Evolutionary conservation across 1,140 invertebrate species (phyloP).

Genomic region (Gonatopus flavifemur): DNA sequence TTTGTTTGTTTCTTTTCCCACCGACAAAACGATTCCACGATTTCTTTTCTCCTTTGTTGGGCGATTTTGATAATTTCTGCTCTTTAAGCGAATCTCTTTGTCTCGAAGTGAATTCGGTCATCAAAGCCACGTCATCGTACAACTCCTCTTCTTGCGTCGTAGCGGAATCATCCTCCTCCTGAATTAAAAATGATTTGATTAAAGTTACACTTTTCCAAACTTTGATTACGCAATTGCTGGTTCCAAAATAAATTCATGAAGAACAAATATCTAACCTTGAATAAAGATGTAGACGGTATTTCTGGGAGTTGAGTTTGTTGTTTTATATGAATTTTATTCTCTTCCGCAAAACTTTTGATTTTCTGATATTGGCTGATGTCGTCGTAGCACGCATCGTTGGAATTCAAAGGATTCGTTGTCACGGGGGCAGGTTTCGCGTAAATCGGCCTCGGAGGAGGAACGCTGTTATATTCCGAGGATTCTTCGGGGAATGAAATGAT

Average conservation of each 20-base stretch:
- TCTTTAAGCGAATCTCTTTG: slow-evolving; percentile 20
- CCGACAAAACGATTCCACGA: slow-evolving; percentile 41
- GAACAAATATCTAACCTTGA: background rate
- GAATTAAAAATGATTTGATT: too few relatives aligned
- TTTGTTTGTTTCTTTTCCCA: slow-evolving; percentile 21
- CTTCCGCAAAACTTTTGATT: background rate
- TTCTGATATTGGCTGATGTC: slow-evolving; percentile 18
- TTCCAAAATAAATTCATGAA: background rate
- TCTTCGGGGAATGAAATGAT: too few relatives aligned
- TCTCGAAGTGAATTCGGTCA: slow-evolving; percentile 29
- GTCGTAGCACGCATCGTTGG: slow-evolving; percentile 36
- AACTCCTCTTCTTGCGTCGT: slow-evolving; percentile 25
- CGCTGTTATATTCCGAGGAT: slow-evolving; percentile 28
- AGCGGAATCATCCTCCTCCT: background rate
- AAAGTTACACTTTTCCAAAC: background rate
- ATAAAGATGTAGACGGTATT: background rate
- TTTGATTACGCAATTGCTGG: background rate
- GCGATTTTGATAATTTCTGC: background rate
- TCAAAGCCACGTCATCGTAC: slow-evolving; percentile 44
- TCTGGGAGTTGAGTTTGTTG: background rate
- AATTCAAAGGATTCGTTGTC: background rate
- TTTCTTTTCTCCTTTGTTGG: slow-evolving; percentile 22
- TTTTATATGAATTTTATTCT: too few relatives aligned
- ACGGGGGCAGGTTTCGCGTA: slow-evolving; percentile 9
- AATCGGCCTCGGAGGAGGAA: slow-evolving; percentile 35